Evolutionary conservation across 2,113 vertebrate species (phyloP).

Genomic region (Pluvianellus socialis): DNA sequence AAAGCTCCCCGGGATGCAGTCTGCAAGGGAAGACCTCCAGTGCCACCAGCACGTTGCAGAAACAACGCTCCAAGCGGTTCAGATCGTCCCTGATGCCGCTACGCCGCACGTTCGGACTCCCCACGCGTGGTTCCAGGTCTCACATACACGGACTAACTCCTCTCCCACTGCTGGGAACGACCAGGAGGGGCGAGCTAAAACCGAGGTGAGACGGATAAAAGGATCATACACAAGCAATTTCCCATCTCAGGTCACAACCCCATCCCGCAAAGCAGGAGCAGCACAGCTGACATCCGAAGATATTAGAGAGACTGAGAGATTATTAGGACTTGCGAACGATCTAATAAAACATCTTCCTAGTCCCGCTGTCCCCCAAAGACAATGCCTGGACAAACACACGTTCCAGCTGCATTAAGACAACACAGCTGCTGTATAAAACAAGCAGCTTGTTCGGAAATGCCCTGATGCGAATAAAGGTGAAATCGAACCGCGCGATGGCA

Average conservation of each 20-base stretch:
- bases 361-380: conserved; percentile 18
- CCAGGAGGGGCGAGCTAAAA: neutral
- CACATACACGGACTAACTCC: neutral
- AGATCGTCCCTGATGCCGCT: neutral
- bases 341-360: conserved; percentile 38
- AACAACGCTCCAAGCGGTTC: fast-evolving
- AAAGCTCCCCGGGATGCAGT: neutral
- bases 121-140: neutral
- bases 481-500: neutral
- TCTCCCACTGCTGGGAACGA: neutral
- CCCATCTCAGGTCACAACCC: neutral
- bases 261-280: neutral
- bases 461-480: neutral
- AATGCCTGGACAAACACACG: conserved; percentile 9
- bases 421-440: neutral
- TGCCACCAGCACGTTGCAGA: neutral
- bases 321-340: neutral
- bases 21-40: neutral
- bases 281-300: neutral
- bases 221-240: neutral
- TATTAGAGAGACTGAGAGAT: neutral
- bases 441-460: neutral
- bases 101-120: neutral
- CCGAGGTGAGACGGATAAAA: neutral
- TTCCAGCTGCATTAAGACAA: neutral